Evolutionary conservation across 2,113 vertebrate species (phyloP), one percentile per base, ranked within the genome.

Genomic region (Brachyhypopomus gauderio): DNA sequence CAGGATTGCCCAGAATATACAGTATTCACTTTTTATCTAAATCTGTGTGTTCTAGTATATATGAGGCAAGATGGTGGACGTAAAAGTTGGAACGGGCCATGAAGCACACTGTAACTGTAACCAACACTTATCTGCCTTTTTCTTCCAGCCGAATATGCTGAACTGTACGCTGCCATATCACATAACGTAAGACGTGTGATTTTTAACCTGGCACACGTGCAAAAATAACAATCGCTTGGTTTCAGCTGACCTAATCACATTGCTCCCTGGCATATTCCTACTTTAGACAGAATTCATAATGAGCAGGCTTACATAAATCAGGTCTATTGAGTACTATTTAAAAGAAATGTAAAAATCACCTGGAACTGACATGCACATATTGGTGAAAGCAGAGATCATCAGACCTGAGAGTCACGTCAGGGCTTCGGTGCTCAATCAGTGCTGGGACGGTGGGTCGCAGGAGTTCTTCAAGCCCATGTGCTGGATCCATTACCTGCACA

Each of bases 401-500:
- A 52, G 45, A 52, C 9, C 45, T 52, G 45, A 52, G 34, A 81
- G 66, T 52, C 38, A 22, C 60, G 69, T 72, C 78, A 55, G n/a
- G 52, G 79, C 58, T 84, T 85, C 73, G 55, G 80, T 77, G 69
- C 73, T 85, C 84, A 87, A 85, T 84, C 78, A 79, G 75, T 83
- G 60, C 82, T 27, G 71, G 19, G 30, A 75, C 79, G 72, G 56
- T 66, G 81, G 78, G 78, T 60, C 55, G 52, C 69, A 82, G 80
- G 75, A 83, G 78, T 62, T 38, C 34, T 62, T 85, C 83, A 77
- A 79, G 77, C 45, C 81, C 85, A 83, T 84, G 77, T 83, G 83
- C 66, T 86, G 83, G 75, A 86, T 87, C 81, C 83, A 88, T 88
- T 86, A 86, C 85, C 86, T 86, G 86, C 63, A 41, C 81, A n/a